Conservation (phyloP, 2,888 invertebrate genomes). For the Lasioglossum malachurum region DNA sequence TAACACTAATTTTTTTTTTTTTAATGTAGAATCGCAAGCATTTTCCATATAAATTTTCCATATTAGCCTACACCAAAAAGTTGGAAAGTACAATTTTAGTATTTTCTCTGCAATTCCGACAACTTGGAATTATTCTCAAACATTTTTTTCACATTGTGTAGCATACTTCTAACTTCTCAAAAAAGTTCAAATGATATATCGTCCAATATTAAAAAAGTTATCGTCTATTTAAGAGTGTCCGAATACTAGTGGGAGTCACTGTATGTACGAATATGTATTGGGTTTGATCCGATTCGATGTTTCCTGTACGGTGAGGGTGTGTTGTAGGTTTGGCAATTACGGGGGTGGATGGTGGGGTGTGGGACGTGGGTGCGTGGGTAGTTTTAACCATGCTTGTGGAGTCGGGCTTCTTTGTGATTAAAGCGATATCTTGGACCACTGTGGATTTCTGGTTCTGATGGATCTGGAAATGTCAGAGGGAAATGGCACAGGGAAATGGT, state of each 20-base stretch:
- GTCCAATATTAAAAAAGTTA: no score
- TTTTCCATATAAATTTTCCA: no score
- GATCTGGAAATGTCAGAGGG: background rate
- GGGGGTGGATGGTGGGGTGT: background rate
- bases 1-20: slow-evolving; percentile 1
- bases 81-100: no score
- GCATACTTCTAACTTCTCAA: no score
- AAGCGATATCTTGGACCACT: background rate
- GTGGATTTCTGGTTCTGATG: background rate
- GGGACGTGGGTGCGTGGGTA: background rate
- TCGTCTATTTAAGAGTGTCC: no score
- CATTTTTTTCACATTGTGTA: no score
- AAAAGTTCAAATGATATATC: no score
- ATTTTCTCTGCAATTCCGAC: no score
- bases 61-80: no score
- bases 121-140: no score
- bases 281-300: background rate
- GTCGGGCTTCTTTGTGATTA: background rate
- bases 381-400: background rate
- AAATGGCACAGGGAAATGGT: background rate
- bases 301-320: background rate
- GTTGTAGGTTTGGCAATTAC: background rate
- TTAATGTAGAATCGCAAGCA: background rate
- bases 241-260: no score
- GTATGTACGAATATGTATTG: no score